Evolutionary conservation across 2,888 invertebrate genomes (phyloP).

Genomic region (Eulithis prunata): DNA sequence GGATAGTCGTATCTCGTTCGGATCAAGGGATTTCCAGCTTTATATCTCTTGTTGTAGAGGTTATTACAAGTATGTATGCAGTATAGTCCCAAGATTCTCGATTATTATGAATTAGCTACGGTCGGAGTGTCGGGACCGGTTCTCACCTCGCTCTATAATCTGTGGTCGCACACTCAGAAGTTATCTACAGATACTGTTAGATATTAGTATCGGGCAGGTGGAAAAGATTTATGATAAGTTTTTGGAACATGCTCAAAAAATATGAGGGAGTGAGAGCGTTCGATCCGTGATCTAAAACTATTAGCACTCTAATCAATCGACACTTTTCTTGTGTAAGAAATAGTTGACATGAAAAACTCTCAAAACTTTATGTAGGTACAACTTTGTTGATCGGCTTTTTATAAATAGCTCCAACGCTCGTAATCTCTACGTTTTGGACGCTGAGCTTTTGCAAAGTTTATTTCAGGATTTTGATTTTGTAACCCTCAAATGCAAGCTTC

Average conservation of each 20-base stretch:
- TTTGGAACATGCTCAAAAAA: background rate
- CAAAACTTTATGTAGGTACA: too few relatives aligned
- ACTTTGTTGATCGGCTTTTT: too few relatives aligned
- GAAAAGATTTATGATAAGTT: conserved; percentile 8
- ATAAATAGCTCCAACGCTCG: too few relatives aligned
- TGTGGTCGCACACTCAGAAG: conserved; percentile 10
- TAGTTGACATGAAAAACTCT: too few relatives aligned
- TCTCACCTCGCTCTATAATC: conserved; percentile 19
- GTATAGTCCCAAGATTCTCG: conserved; percentile 58
- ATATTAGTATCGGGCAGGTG: conserved; percentile 11
- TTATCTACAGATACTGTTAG: background rate
- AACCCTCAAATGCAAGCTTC: too few relatives aligned
- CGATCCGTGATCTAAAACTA: too few relatives aligned
- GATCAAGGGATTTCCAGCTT: conserved; percentile 16
- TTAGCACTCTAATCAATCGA: too few relatives aligned
- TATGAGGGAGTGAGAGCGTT: too few relatives aligned
- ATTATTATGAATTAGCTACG: conserved; percentile 73
- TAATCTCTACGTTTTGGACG: too few relatives aligned
- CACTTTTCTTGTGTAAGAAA: too few relatives aligned
- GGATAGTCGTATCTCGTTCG: conserved; percentile 24
- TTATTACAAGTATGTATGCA: conserved; percentile 32
- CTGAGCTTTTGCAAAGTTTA: too few relatives aligned
- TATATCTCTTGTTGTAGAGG: conserved; percentile 17
- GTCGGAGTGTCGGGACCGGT: conserved; percentile 45
- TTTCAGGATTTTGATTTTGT: too few relatives aligned